Base-by-base conservation (phyloP, 1,140 invertebrate species). In the Odontomachus brunneus region DNA sequence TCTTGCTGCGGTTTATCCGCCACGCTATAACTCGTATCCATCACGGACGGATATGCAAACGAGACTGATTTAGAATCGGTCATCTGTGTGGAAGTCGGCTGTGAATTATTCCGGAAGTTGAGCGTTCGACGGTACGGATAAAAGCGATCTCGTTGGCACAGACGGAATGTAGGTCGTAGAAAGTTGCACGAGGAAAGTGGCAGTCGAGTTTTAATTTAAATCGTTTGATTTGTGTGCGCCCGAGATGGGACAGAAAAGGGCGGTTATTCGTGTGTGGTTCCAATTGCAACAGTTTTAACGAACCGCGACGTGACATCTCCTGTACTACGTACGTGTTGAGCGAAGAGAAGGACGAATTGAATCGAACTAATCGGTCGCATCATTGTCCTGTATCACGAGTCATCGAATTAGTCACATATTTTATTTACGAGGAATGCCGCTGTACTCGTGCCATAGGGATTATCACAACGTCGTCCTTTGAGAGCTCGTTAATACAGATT, bases 21-120 rank as follows among this genome's bases (percentile, higher is more conserved):
- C 44, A 51, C 49, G 19, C 66, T 81, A 65, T 17, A 69, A 80
- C 69, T 57, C 38, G 33, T 29, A 71, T 15, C 14, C 12, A 29
- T 1, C 62, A 69, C 19, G 12, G 49, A 76, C 17, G 29, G 29
- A 75, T 69, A 76, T 82, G 85, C 44, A 83, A 86, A 75, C 62
- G 57, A 51, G 73, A 76, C 49, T 67, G 72, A 62, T 66, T 86
- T 72, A 83, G 9, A 60, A 53, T 82, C 78, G 26, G 14, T 22
- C 15, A 62, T 48, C 5, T 51, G 38, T n/a, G 49, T 48, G 59
- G 48, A 76, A 78, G 57, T 60, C 19, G 66, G 59, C 24, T 53
- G 48, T 55, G 24, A 83, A 87, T 86, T 87, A 83, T 86, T 78
- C 72, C 66, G 80, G 72, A 86, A 86, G 72, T 67, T 49, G 24